These are phyloP conservation scores for Diadegma fenestrale DNA, from an alignment of 2,888 invertebrate species.

Conservation along the genomic window DNA sequence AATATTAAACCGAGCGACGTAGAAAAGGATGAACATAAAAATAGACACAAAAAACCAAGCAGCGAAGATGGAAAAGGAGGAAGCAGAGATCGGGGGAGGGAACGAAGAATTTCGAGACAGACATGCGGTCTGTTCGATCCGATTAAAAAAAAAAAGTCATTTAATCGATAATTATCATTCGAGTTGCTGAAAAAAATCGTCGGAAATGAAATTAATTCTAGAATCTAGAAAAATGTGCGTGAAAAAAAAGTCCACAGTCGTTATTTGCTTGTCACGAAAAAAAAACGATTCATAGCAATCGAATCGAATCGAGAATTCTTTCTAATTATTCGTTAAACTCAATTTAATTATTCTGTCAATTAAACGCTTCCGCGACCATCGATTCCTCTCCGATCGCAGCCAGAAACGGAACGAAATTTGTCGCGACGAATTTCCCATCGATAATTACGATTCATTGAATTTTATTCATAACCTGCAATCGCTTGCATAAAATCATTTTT, in stretches of 20 bases:
- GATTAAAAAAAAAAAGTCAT: constrained; percentile 12
- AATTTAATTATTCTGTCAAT: not conserved
- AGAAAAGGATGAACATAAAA: constrained; percentile 25
- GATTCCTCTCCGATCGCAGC: not conserved
- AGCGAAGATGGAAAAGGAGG: not conserved
- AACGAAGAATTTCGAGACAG: not conserved
- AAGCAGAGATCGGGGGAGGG: constrained; percentile 11
- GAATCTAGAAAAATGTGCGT: too few species aligned
- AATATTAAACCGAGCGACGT: constrained; percentile 53
- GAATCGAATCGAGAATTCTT: not conserved
- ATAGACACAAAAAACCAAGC: constrained; percentile 13
- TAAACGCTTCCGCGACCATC: not conserved
- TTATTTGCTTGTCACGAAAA: not conserved
- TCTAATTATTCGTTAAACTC: not conserved
- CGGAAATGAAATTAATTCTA: not conserved
- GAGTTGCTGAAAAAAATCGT: not conserved
- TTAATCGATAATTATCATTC: constrained; percentile 21
- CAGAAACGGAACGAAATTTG: too few species aligned
- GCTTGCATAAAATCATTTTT: not conserved
- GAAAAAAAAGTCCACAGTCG: not conserved
- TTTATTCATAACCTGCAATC: too few species aligned
- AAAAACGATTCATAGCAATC: not conserved
- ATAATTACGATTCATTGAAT: too few species aligned
- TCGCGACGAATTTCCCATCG: too few species aligned
- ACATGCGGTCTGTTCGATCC: not conserved